Evolutionary conservation across 2,797 vertebrate species (phyloP), one percentile per base, ranked within the genome.

Genomic region (Ceryle rudis): DNA sequence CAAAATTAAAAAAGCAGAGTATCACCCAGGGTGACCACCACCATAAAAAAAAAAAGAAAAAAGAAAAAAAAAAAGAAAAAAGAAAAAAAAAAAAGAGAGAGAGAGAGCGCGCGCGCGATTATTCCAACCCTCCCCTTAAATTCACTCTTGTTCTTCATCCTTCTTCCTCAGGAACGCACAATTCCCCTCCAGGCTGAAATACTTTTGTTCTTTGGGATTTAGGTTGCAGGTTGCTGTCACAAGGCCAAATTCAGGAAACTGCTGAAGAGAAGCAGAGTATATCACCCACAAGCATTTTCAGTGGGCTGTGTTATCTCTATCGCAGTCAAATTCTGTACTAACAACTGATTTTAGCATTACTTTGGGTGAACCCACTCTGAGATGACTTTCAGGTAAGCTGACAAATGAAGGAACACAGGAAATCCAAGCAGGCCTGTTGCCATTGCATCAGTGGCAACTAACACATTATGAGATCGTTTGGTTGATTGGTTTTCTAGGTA

Each of bases 401-500:
- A 67, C 54, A 86, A 65, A 78, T 42, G 23, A 54, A 67, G 28
- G 28, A 81, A 92, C 41, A 18, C 2, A 54, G 31, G 23, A 58
- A 94, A 85, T 11, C 19, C 16, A 35, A 81, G 41, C 37, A 72
- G 5, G 46, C 6, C 17, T 22, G 10, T 12, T 55, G 21, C 39
- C 42, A n/a, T 35, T 58, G 37, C 46, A 58, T 35, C 51, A 28
- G 11, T 55, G 39, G 37, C 42, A 81, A 11, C 14, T 20, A 64
- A 44, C 3, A 6, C 7, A 61, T 10, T 35, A 25, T 8, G 9
- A 78, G 20, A 5, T 3, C 3, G 3, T 11, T 21, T 2, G 12
- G 46, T 75, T 28, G 23, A 57, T 64, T 29, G 35, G 86, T 97
- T 86, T 70, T 81, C 93, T 71, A 94, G 55, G 67, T 89, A 94